phyloP scores from a whole-genome alignment of 1,140 invertebrate genomes.

The Hycleus cichorii region DNA sequence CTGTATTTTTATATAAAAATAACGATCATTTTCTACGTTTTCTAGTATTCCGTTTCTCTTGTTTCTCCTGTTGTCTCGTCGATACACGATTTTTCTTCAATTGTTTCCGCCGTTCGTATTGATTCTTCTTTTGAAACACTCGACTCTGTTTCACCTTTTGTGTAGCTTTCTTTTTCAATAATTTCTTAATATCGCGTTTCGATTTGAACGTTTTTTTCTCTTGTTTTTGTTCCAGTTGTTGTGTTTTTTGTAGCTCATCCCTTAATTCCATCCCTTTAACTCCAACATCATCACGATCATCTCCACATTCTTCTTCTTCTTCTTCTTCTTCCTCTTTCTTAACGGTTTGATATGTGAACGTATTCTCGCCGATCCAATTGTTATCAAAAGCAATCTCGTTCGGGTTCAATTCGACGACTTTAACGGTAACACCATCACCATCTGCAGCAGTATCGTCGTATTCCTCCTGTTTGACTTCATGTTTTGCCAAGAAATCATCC shows the following conservation, averaged over 20 bases:
- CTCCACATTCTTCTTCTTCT: slow-evolving; percentile 37
- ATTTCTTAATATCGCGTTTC: slow-evolving; percentile 56
- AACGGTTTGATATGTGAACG: slow-evolving; percentile 40
- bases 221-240: slow-evolving; percentile 18
- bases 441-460: slow-evolving; percentile 46
- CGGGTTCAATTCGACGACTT: slow-evolving; percentile 62
- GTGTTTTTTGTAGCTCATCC: slow-evolving; percentile 25
- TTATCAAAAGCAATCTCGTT: slow-evolving; percentile 55
- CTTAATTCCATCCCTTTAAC: slow-evolving; percentile 53
- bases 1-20: too few relatives aligned
- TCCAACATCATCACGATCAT: slow-evolving; percentile 37
- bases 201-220: slow-evolving; percentile 42
- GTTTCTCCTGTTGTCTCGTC: slow-evolving; percentile 25
- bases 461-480: slow-evolving; percentile 49
- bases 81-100: slow-evolving; percentile 47
- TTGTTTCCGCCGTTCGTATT: slow-evolving; percentile 54
- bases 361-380: slow-evolving; percentile 63
- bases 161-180: slow-evolving; percentile 57
- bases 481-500: slow-evolving; percentile 53
- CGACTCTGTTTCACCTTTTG: slow-evolving; percentile 65
- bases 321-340: slow-evolving; percentile 38
- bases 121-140: slow-evolving; percentile 63
- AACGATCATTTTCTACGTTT: not conserved
- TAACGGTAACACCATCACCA: slow-evolving; percentile 51
- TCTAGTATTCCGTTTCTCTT: slow-evolving; percentile 9